These are phyloP conservation scores for Dreissena rostriformis DNA, from an alignment of 1,140 invertebrate species.

Conservation along the genomic window DNA sequence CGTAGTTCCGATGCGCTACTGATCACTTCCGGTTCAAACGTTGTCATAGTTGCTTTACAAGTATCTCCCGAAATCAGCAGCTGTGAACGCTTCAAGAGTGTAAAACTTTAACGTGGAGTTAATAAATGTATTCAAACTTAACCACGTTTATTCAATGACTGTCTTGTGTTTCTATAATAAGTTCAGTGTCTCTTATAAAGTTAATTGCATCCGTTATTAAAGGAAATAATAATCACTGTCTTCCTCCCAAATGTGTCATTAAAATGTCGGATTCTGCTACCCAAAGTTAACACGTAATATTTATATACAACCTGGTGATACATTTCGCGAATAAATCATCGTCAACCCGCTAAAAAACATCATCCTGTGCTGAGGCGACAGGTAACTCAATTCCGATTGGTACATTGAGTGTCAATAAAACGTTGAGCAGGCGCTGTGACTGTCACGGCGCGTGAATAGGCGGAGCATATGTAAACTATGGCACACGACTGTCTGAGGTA, in stretches of 20 bases:
- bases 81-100: neutral
- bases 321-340: neutral
- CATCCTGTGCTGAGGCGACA: conserved; percentile 33
- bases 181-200: neutral
- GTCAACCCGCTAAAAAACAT: neutral
- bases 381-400: conserved; percentile 46
- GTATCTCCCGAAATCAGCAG: too few relatives aligned
- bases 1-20: conserved; percentile 31
- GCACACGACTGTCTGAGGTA: too few relatives aligned
- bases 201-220: neutral
- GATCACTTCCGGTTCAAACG: conserved; percentile 3
- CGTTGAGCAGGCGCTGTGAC: conserved; percentile 55
- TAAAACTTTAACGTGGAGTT: too few relatives aligned
- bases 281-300: conserved; percentile 22
- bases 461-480: conserved; percentile 10
- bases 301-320: conserved; percentile 11
- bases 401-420: conserved; percentile 37
- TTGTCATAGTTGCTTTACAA: conserved; percentile 22
- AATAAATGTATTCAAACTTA: neutral
- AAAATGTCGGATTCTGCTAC: conserved; percentile 9
- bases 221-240: neutral
- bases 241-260: neutral
- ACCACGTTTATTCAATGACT: neutral
- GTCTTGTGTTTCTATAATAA: neutral
- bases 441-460: conserved; percentile 53